phyloP scores from a whole-genome alignment of 2,113 vertebrate species.

The Azemiops feae region DNA sequence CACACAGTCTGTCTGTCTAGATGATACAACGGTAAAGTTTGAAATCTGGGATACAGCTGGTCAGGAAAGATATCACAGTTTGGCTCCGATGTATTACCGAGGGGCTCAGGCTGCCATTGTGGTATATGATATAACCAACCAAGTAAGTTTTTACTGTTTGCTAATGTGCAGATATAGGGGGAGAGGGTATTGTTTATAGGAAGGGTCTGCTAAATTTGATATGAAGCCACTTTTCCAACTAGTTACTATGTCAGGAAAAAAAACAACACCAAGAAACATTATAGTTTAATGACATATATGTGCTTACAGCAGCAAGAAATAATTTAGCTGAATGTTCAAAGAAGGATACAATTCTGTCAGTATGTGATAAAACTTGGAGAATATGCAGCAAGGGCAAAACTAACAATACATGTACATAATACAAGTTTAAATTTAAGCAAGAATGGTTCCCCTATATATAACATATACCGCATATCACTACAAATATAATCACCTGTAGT shows the following conservation, averaged over 20 bases:
- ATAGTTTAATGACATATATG: neutral
- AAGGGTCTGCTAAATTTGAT: neutral
- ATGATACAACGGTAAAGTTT: conserved; percentile 81
- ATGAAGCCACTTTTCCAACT: neutral
- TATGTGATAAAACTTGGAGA: neutral
- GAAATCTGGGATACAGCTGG: conserved; percentile 84
- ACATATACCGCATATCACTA: neutral
- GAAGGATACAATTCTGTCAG: neutral
- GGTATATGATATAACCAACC: conserved; percentile 81
- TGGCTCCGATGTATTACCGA: conserved; percentile 82
- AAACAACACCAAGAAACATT: neutral
- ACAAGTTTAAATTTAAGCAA: neutral
- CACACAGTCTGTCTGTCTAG: conserved; percentile 80
- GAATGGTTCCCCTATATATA: neutral
- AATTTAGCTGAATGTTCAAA: neutral
- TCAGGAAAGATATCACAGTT: conserved; percentile 80
- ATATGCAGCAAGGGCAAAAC: neutral
- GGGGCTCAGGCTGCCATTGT: conserved; percentile 79
- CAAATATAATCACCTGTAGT: neutral
- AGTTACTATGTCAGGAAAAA: neutral
- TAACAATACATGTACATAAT: neutral
- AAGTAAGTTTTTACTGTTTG: conserved; percentile 63
- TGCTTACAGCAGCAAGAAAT: neutral
- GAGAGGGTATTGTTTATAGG: neutral
- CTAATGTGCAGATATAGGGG: neutral